Conservation (phyloP, 2,113 vertebrate genomes). For the Maccullochella peelii region DNA sequence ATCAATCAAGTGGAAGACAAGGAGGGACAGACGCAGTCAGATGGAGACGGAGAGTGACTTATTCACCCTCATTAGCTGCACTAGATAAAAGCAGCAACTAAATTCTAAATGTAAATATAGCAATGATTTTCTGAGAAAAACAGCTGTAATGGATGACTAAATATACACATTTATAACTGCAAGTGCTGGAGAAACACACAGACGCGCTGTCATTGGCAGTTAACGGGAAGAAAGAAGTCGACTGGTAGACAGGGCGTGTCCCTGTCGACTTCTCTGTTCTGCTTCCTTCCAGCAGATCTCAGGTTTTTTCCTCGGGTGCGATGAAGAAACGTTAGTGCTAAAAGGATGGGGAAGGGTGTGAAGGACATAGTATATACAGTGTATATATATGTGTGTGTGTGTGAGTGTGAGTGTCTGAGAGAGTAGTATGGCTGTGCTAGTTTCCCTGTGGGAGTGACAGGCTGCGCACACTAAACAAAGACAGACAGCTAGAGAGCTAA, state of each 20-base stretch:
- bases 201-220: constrained; percentile 2
- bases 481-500: constrained; percentile 30
- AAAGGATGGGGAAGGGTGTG: constrained; percentile 57
- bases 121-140: not conserved
- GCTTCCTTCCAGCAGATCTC: constrained; percentile 21
- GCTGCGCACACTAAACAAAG: constrained; percentile 29
- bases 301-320: constrained; percentile 34
- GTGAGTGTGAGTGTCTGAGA: not conserved
- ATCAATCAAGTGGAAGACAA: constrained; percentile 71
- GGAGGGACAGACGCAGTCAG: constrained; percentile 49
- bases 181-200: not conserved
- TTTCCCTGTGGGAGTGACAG: constrained; percentile 42
- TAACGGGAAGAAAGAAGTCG: constrained; percentile 1
- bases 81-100: not conserved
- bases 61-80: constrained; percentile 15
- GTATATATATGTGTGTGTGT: not conserved
- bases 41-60: constrained; percentile 12
- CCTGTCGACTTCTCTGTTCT: constrained; percentile 33
- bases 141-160: not conserved
- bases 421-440: constrained; percentile 8
- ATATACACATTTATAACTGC: constrained; percentile 6
- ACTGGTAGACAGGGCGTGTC: constrained; percentile 17
- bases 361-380: constrained; percentile 47
- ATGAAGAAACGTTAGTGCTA: constrained; percentile 42
- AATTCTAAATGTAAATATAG: constrained; percentile 20